phyloP scores from a whole-genome alignment of 1,140 invertebrate genomes.

The Heliconius hermathena region DNA sequence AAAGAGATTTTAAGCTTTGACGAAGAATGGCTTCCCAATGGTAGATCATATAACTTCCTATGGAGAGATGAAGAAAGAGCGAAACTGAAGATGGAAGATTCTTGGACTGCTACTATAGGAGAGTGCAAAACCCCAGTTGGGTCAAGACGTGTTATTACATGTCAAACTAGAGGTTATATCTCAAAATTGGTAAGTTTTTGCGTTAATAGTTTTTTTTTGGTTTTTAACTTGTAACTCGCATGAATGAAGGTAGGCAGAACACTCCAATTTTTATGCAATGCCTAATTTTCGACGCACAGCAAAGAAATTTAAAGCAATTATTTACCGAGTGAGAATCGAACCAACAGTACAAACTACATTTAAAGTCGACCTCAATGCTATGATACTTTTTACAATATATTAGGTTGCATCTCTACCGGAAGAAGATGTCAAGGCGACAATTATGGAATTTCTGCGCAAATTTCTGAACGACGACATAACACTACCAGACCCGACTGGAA shows the following conservation, averaged over 20 bases:
- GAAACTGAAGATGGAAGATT: slow-evolving; percentile 43
- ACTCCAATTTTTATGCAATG: too few species aligned
- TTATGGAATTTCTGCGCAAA: not conserved
- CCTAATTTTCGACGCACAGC: not conserved
- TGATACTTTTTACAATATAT: not conserved
- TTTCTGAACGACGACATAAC: not conserved
- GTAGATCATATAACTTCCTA: slow-evolving; percentile 41
- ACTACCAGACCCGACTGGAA: not conserved
- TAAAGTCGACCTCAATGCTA: slow-evolving; percentile 29
- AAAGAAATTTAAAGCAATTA: too few species aligned
- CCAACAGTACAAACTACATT: too few species aligned
- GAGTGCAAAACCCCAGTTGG: slow-evolving; percentile 42
- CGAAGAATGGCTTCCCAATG: slow-evolving; percentile 38
- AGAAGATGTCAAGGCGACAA: not conserved
- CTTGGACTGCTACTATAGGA: slow-evolving; percentile 50
- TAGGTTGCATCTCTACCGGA: not conserved
- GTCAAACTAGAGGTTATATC: slow-evolving; percentile 16
- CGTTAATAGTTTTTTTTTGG: too few species aligned
- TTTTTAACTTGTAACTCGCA: too few species aligned
- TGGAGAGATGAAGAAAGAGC: slow-evolving; percentile 51
- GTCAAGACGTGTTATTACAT: slow-evolving; percentile 34
- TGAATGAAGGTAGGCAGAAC: slow-evolving; percentile 5
- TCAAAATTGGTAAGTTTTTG: too few species aligned
- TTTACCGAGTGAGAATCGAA: not conserved
- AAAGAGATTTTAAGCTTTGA: slow-evolving; percentile 55